phyloP scores from a whole-genome alignment of 2,113 vertebrate genomes.

The Apus apus region DNA sequence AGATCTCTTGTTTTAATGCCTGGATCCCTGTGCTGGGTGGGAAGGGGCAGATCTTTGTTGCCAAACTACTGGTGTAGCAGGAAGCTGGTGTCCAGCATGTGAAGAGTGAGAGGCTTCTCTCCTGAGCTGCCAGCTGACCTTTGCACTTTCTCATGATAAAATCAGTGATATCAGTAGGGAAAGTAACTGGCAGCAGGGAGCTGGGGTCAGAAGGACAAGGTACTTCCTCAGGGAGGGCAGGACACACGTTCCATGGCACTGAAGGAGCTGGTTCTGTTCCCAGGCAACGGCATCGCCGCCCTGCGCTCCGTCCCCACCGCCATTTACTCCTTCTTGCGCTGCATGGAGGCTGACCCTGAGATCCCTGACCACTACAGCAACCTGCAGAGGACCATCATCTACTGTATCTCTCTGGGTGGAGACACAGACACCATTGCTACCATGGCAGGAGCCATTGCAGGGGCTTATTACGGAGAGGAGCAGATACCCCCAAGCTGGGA shows the following conservation, averaged over 20 bases:
- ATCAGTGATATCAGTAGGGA: rapidly evolving
- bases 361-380: constrained; percentile 86
- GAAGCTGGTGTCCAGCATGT: not conserved
- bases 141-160: not conserved
- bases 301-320: constrained; percentile 96
- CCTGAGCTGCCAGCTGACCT: not conserved
- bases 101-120: too few species aligned
- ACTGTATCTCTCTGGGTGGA: constrained; percentile 93
- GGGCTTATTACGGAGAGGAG: constrained; percentile 92
- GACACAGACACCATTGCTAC: constrained; percentile 99
- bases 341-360: constrained; percentile 86
- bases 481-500: constrained; percentile 88
- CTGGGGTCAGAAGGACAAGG: not conserved
- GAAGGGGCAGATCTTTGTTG: not conserved
- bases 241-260: not conserved
- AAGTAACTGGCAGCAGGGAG: not conserved
- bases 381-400: constrained; percentile 92
- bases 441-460: constrained; percentile 97
- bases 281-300: constrained; percentile 94
- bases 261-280: not conserved
- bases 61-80: not conserved
- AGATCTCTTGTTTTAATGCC: not conserved
- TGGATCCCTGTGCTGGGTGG: not conserved
- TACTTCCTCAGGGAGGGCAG: not conserved
- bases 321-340: constrained; percentile 95